Evolutionary conservation across 2,113 vertebrate species (phyloP).

Genomic region (Oncorhynchus kisutch): DNA sequence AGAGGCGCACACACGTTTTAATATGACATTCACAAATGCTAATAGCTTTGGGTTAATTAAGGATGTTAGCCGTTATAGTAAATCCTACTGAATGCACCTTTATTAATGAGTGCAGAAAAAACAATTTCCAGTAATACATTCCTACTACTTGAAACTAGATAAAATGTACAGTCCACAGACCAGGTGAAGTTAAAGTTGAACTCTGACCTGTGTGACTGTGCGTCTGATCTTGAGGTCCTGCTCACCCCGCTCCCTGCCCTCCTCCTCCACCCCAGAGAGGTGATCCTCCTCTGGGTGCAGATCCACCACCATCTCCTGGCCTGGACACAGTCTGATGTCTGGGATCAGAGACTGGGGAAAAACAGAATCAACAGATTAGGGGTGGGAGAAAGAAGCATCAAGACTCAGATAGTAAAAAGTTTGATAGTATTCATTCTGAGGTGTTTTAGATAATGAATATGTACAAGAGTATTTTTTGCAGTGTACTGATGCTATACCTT

Average conservation of each 20-base stretch:
- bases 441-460: too few species aligned
- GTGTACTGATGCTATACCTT: slow-evolving; percentile 72
- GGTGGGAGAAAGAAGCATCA: background rate
- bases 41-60: background rate
- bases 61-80: background rate
- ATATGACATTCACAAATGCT: background rate
- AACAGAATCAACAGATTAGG: background rate
- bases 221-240: slow-evolving; percentile 88
- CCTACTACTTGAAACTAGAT: background rate
- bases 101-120: background rate
- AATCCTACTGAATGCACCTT: background rate
- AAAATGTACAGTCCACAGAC: background rate
- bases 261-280: slow-evolving; percentile 82
- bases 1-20: background rate
- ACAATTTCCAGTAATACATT: too few species aligned
- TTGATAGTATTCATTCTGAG: too few species aligned
- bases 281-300: slow-evolving; percentile 84
- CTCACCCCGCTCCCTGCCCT: slow-evolving; percentile 67
- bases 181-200: background rate
- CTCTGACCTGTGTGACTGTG: slow-evolving; percentile 85
- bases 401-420: too few species aligned
- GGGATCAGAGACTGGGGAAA: slow-evolving; percentile 83
- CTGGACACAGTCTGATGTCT: slow-evolving; percentile 58
- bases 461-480: too few species aligned
- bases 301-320: slow-evolving; percentile 84